phyloP scores from a whole-genome alignment of 1,140 invertebrate genomes.

The Zaprionus ghesquierei region DNA sequence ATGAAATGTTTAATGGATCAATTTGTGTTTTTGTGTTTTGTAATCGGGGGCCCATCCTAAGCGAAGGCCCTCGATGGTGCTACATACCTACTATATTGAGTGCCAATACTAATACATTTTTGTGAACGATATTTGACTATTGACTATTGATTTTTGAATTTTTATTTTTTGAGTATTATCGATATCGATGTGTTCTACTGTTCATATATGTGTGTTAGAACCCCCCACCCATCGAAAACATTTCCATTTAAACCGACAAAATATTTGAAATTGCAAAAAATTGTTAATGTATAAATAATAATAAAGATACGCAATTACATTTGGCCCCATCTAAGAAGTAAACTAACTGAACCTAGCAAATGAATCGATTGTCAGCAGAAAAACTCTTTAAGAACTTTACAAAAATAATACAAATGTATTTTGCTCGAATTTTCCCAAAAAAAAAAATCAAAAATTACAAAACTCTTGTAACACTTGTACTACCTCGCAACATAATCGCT shows the following conservation, averaged over 20 bases:
- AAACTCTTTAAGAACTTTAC: conserved; percentile 9
- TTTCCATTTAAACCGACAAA: conserved; percentile 14
- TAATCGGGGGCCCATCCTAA: background rate
- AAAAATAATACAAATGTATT: conserved; percentile 29
- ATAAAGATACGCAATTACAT: conserved; percentile 21
- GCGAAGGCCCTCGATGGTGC: background rate
- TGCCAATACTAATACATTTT: conserved; percentile 11
- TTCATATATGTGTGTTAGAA: conserved; percentile 31
- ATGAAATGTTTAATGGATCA: conserved; percentile 19
- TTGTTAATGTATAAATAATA: background rate
- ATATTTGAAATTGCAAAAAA: background rate
- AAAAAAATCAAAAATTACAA: background rate
- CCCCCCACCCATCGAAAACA: conserved; percentile 10
- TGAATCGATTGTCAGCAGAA: conserved; percentile 26
- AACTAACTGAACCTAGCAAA: conserved; percentile 71
- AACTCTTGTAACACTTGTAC: conserved; percentile 17
- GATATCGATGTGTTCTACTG: conserved; percentile 46
- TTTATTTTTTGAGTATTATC: conserved; percentile 9
- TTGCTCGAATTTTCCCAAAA: conserved; percentile 38
- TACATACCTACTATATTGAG: conserved; percentile 1
- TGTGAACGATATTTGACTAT: conserved; percentile 36
- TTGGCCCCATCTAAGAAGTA: conserved; percentile 27
- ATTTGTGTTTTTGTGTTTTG: conserved; percentile 39
- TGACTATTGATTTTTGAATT: background rate
- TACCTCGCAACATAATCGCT: conserved; percentile 46